These are phyloP conservation scores for Taenioides sp. DNA, from an alignment of 2,797 vertebrate species.

Conservation along the genomic window DNA sequence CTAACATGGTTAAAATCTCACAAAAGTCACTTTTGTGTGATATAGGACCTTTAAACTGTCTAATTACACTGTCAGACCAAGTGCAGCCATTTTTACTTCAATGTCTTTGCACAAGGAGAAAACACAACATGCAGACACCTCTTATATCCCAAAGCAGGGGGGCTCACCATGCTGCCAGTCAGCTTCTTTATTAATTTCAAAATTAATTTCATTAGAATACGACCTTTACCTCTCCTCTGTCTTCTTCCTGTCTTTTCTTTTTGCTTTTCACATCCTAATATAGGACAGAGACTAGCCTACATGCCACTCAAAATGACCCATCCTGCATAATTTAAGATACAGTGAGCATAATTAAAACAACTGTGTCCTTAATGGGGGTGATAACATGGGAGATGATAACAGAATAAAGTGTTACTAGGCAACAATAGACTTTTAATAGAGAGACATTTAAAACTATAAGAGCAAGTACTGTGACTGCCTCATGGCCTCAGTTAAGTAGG, in stretches of 20 bases:
- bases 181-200: neutral
- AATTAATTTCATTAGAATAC: neutral
- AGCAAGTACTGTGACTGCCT: slow-evolving; percentile 52
- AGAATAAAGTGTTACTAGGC: slow-evolving; percentile 48
- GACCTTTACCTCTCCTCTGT: neutral
- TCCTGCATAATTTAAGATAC: slow-evolving; percentile 7
- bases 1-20: too few species aligned
- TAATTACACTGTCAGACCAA: neutral
- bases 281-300: slow-evolving; percentile 42
- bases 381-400: slow-evolving; percentile 58
- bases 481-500: slow-evolving; percentile 45
- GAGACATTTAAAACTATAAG: slow-evolving; percentile 55
- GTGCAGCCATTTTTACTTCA: neutral
- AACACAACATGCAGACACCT: neutral
- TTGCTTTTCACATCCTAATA: slow-evolving; percentile 59
- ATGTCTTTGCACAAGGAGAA: neutral
- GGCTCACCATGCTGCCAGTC: neutral
- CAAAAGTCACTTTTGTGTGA: too few species aligned
- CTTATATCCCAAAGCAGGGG: neutral
- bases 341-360: slow-evolving; percentile 67
- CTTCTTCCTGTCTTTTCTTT: slow-evolving; percentile 23
- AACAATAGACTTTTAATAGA: slow-evolving; percentile 62
- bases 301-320: slow-evolving; percentile 65
- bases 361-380: slow-evolving; percentile 65
- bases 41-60: too few species aligned